Evolutionary conservation across 2,113 vertebrate species (phyloP).

Genomic region (Scopus umbretta): DNA sequence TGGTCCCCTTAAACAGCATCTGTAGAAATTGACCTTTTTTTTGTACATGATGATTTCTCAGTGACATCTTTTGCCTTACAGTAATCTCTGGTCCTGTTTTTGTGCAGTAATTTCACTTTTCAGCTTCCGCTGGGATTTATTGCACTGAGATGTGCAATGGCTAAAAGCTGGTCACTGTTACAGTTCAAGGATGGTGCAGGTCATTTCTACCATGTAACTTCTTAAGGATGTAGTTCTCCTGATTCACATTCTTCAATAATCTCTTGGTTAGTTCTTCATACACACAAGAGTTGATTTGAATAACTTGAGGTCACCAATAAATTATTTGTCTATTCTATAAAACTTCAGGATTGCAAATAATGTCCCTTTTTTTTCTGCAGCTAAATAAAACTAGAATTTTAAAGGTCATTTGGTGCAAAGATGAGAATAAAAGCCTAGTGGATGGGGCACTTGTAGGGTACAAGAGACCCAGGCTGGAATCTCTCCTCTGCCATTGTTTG

Average conservation of each 20-base stretch:
- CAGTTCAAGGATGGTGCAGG: not conserved
- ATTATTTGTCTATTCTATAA: not conserved
- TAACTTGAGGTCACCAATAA: not conserved
- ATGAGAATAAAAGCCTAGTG: not conserved
- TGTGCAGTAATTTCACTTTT: not conserved
- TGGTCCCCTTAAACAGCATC: not conserved
- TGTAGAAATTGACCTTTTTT: not conserved
- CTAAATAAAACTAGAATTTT: not conserved
- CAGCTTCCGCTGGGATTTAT: not conserved
- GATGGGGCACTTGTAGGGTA: not conserved
- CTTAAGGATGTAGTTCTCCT: not conserved
- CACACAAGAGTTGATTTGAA: not conserved
- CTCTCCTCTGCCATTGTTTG: not conserved
- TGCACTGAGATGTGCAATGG: not conserved
- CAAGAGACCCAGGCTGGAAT: not conserved
- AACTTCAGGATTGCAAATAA: not conserved
- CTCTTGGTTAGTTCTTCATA: not conserved
- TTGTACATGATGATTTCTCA: not conserved
- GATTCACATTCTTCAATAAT: not conserved
- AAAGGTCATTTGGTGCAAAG: not conserved
- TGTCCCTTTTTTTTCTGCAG: fast-evolving
- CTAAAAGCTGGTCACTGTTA: not conserved
- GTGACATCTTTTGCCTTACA: not conserved
- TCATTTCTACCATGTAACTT: not conserved
- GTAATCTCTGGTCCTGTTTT: not conserved